These are phyloP conservation scores for Pharmacophagus antenor DNA, from an alignment of 2,888 invertebrate genomes.

Conservation along the genomic window DNA sequence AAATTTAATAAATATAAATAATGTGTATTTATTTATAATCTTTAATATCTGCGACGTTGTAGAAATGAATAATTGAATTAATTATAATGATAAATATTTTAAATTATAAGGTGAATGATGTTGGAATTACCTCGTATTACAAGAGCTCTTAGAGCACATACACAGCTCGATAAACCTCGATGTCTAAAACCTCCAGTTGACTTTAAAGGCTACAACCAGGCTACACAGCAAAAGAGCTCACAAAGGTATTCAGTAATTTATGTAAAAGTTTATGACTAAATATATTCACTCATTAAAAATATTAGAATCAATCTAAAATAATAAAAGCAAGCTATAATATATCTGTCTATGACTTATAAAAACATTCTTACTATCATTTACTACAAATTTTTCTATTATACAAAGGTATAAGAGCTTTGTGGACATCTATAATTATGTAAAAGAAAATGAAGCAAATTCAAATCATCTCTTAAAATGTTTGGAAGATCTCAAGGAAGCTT, in stretches of 20 bases:
- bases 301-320: too few species aligned
- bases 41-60: background rate
- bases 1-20: background rate
- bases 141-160: conserved; percentile 83
- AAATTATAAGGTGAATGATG: conserved; percentile 41
- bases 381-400: conserved; percentile 19
- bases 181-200: conserved; percentile 56
- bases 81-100: background rate
- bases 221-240: conserved; percentile 24
- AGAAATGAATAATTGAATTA: background rate
- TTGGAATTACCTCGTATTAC: conserved; percentile 83
- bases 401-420: conserved; percentile 73
- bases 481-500: conserved; percentile 52
- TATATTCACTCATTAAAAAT: too few species aligned
- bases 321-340: too few species aligned
- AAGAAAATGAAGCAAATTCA: conserved; percentile 54
- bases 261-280: background rate
- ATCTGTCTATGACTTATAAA: background rate
- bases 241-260: conserved; percentile 36
- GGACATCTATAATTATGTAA: conserved; percentile 71
- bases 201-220: conserved; percentile 39
- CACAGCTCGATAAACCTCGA: conserved; percentile 74
- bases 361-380: background rate
- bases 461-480: conserved; percentile 57
- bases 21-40: background rate